A percentile compares a stretch with the other conserved stretches of the same genome.
Conservation (phyloP, 2,797 vertebrate species). For the Setipinna tenuifilis region DNA sequence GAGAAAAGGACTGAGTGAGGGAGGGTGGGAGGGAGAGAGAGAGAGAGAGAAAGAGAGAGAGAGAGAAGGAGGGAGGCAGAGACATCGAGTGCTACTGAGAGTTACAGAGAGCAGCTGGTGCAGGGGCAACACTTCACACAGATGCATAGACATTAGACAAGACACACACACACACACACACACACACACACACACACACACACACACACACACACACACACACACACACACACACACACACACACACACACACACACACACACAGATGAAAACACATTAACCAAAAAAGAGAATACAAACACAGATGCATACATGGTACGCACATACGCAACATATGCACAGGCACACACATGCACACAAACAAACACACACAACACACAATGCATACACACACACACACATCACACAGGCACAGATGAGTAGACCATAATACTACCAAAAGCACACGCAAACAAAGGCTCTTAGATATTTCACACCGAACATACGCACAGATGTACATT, state of each 20-base stretch:
- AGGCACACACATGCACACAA: not conserved
- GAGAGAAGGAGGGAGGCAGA: not conserved
- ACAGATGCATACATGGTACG: not conserved
- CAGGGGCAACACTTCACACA: not conserved
- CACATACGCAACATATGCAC: not conserved
- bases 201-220: not conserved
- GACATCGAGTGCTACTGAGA: not conserved
- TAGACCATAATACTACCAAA: not conserved
- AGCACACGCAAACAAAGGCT: not conserved
- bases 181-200: not conserved
- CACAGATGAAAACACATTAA: not conserved
- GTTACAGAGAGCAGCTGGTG: slow-evolving; percentile 19
- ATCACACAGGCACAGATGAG: not conserved
- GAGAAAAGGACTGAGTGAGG: too few relatives aligned
- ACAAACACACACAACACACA: not conserved
- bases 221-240: not conserved
- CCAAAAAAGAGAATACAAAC: not conserved
- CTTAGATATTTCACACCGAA: too few relatives aligned
- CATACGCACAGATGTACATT: not conserved
- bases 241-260: not conserved
- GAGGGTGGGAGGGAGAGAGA: not conserved
- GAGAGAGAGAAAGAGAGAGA: not conserved
- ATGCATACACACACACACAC: not conserved
- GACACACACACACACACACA: too few relatives aligned
- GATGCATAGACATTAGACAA: not conserved